Conservation (phyloP, 2,797 vertebrate species). For the Mormyrops attenuatus region DNA sequence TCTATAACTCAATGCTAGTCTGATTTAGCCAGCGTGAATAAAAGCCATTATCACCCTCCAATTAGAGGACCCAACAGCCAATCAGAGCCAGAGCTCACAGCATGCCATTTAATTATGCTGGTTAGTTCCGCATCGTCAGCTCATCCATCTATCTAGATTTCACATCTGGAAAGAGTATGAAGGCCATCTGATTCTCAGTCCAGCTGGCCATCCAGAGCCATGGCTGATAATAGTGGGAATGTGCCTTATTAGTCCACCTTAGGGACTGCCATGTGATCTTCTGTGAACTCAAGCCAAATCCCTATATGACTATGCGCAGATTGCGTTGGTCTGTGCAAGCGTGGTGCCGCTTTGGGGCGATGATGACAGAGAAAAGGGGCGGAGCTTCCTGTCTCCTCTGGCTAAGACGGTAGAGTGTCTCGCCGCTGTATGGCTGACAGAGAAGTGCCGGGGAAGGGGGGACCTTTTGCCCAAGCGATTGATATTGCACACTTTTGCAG, state of each 20-base stretch:
- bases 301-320: not conserved
- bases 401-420: not conserved
- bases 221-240: slow-evolving; percentile 20
- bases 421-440: not conserved
- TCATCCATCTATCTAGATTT: slow-evolving; percentile 21
- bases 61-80: slow-evolving; percentile 21
- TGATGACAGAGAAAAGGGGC: not conserved
- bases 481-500: not conserved
- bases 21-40: slow-evolving; percentile 21
- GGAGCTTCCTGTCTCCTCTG: not conserved
- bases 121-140: slow-evolving; percentile 22
- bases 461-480: not conserved
- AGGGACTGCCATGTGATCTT: slow-evolving; percentile 12
- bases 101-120: slow-evolving; percentile 6
- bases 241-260: slow-evolving; percentile 18
- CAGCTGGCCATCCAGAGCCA: slow-evolving; percentile 6
- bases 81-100: not conserved
- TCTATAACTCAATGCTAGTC: not conserved
- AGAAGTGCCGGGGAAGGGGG: not conserved
- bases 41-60: slow-evolving; percentile 20
- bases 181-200: slow-evolving; percentile 21
- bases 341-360: not conserved
- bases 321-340: not conserved
- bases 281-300: not conserved
- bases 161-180: slow-evolving; percentile 23